A percentile compares a stretch with the other conserved stretches of the same genome.
phyloP scores from a whole-genome alignment of 2,113 vertebrate species.

The Columbina picui region DNA sequence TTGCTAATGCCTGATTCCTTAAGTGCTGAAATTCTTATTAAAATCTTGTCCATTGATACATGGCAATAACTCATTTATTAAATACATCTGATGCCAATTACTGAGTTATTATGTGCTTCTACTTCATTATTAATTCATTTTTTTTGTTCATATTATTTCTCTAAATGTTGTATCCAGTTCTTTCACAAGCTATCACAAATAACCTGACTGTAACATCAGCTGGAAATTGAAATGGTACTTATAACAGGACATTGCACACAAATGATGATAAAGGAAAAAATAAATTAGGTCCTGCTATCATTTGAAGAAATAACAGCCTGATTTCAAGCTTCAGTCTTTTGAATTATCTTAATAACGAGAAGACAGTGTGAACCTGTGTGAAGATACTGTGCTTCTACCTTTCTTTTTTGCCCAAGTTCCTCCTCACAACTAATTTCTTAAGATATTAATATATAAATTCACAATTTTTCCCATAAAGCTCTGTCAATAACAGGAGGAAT shows the following conservation, averaged over 20 bases:
- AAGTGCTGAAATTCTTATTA: neutral
- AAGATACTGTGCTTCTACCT: neutral
- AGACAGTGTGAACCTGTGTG: neutral
- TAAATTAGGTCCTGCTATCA: neutral
- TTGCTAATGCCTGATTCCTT: neutral
- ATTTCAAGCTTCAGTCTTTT: neutral
- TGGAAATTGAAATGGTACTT: neutral
- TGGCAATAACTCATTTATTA: neutral
- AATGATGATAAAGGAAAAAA: neutral
- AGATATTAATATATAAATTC: neutral
- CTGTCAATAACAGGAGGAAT: neutral
- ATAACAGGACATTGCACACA: neutral
- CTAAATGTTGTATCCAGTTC: neutral
- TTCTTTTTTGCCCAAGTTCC: neutral
- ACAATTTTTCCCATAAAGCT: neutral
- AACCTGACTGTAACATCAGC: neutral
- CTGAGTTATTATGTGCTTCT: neutral
- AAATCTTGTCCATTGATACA: neutral
- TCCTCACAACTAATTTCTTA: neutral
- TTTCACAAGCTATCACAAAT: neutral
- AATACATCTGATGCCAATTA: neutral
- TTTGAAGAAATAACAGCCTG: neutral
- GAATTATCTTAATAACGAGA: neutral
- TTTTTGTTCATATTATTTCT: neutral
- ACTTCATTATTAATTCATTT: neutral